These are phyloP conservation scores for Megalurothrips usitatus DNA, from an alignment of 2,888 invertebrate species.

Conservation along the genomic window DNA sequence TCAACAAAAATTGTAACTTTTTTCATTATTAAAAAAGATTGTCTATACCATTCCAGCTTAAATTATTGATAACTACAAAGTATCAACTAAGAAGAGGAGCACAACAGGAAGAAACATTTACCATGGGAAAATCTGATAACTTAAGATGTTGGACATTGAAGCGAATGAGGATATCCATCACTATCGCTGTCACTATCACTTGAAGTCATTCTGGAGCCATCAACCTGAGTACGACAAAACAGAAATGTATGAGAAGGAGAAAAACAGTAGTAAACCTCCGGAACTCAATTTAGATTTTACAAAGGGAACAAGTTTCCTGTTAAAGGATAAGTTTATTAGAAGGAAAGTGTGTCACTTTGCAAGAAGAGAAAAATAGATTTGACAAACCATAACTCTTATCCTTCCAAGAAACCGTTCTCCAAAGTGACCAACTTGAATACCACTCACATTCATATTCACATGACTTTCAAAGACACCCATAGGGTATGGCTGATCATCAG, in stretches of 20 bases:
- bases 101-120: neutral
- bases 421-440: neutral
- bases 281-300: neutral
- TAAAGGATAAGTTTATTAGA: neutral
- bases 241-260: neutral
- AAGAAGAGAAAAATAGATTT: neutral
- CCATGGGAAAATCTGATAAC: neutral
- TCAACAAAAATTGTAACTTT: neutral
- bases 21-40: neutral
- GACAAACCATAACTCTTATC: neutral
- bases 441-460: neutral
- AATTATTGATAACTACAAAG: neutral
- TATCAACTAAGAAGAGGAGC: neutral
- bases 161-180: neutral
- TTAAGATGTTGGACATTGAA: neutral
- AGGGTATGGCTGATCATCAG: neutral
- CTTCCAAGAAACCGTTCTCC: neutral
- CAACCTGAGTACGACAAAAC: neutral
- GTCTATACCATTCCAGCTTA: neutral
- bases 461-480: conserved; percentile 3
- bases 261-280: neutral
- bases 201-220: neutral
- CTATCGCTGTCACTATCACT: neutral
- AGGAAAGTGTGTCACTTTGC: neutral
- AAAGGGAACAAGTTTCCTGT: neutral